phyloP scores from a whole-genome alignment of 2,888 invertebrate species.

The Steinernema carpocapsae region DNA sequence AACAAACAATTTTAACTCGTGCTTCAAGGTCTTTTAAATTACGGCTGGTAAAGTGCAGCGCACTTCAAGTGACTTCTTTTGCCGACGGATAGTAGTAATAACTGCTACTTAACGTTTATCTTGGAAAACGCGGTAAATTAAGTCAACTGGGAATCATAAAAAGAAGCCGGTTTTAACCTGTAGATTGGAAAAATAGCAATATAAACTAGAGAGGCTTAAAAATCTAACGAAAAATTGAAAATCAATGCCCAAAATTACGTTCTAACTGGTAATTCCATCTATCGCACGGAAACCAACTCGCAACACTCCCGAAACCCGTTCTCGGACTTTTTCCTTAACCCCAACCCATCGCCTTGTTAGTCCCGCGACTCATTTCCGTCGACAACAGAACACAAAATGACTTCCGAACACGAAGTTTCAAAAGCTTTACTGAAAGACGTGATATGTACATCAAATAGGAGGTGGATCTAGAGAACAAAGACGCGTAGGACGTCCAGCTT shows the following conservation, averaged over 20 bases:
- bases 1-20: too few relatives aligned
- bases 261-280: neutral
- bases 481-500: constrained; percentile 93
- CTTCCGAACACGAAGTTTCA: neutral
- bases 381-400: too few relatives aligned
- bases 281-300: neutral
- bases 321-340: neutral
- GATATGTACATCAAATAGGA: constrained; percentile 9
- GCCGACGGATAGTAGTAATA: too few relatives aligned
- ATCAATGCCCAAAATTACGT: too few relatives aligned
- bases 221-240: too few relatives aligned
- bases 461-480: constrained; percentile 83
- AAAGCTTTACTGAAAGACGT: neutral
- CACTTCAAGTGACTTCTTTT: too few relatives aligned
- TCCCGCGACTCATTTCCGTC: neutral
- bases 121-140: neutral
- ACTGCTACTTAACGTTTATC: neutral
- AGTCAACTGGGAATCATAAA: too few relatives aligned
- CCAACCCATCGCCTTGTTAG: neutral
- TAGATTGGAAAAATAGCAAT: too few relatives aligned
- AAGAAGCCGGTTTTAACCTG: too few relatives aligned
- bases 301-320: neutral
- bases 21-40: too few relatives aligned
- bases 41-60: too few relatives aligned
- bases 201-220: too few relatives aligned